A percentile compares a stretch with the other conserved stretches of the same genome.
Evolutionary conservation across 2,113 vertebrate genomes (phyloP).

Genomic region (Hippopotamus amphibius): DNA sequence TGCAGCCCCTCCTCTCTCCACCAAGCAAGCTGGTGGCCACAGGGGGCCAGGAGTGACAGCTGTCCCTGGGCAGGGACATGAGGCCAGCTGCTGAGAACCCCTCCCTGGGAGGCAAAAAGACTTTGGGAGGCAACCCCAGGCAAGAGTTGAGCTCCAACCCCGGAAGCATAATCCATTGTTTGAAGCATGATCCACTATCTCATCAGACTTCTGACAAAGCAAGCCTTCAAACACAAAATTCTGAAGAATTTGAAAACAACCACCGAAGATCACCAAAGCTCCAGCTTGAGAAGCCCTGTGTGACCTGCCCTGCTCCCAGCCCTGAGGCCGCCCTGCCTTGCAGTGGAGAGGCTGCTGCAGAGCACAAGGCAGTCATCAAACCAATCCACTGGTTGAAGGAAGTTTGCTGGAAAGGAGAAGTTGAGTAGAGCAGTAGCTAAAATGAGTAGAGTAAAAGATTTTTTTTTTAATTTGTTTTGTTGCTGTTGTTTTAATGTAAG

Average conservation of each 20-base stretch:
- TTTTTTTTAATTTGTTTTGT: not conserved
- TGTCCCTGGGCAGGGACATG: not conserved
- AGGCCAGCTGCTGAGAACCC: not conserved
- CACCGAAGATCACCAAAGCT: too few relatives aligned
- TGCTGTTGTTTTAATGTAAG: not conserved
- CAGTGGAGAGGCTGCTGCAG: not conserved
- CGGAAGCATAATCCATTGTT: not conserved
- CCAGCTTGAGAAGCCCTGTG: fast-evolving
- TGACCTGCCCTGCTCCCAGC: not conserved
- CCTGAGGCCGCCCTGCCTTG: not conserved
- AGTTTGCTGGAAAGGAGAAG: not conserved
- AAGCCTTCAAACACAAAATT: not conserved
- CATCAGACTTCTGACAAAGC: not conserved
- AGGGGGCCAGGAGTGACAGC: not conserved
- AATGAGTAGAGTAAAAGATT: not conserved
- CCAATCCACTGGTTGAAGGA: not conserved
- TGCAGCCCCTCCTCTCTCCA: not conserved
- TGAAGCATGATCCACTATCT: not conserved
- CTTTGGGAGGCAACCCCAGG: too few relatives aligned
- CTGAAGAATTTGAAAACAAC: not conserved
- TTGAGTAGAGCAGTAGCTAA: not conserved
- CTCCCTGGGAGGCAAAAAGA: not conserved
- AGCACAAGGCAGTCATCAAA: not conserved
- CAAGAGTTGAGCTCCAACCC: not conserved
- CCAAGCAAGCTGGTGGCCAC: not conserved